These are phyloP conservation scores for Malurus leucopterus DNA, from an alignment of 2,797 vertebrate species.

Conservation along the genomic window DNA sequence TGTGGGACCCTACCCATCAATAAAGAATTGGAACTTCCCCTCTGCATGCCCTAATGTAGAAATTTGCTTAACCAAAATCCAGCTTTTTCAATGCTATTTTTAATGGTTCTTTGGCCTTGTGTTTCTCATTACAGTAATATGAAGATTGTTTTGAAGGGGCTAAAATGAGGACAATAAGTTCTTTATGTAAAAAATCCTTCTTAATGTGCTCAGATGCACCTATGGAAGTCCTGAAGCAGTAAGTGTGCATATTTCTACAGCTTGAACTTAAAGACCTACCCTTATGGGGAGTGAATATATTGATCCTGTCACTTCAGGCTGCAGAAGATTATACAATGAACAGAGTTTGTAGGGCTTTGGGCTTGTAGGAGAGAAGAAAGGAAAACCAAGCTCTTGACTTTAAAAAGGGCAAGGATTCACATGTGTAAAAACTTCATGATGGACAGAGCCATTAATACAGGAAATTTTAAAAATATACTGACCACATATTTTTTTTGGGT, in stretches of 20 bases:
- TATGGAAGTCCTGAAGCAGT: not conserved
- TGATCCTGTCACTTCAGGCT: not conserved
- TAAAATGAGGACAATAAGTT: not conserved
- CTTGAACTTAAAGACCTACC: not conserved
- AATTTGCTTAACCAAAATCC: not conserved
- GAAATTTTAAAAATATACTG: not conserved
- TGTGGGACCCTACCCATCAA: not conserved
- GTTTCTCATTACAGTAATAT: not conserved
- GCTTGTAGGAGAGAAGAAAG: not conserved
- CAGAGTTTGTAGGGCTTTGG: not conserved
- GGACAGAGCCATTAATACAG: not conserved
- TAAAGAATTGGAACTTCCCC: not conserved
- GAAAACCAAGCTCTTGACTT: not conserved
- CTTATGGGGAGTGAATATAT: not conserved
- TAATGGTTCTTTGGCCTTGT: not conserved
- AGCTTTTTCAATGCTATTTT: not conserved
- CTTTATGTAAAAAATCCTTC: not conserved
- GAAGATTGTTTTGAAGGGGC: not conserved
- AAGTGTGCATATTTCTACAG: not conserved
- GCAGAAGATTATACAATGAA: not conserved
- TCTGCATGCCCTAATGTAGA: not conserved
- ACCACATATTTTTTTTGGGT: not conserved
- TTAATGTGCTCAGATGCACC: not conserved
- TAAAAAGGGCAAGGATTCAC: not conserved
- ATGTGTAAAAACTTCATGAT: not conserved